Evolutionary conservation across 2,888 invertebrate species (phyloP).

Genomic region (Trachelus stipa): DNA sequence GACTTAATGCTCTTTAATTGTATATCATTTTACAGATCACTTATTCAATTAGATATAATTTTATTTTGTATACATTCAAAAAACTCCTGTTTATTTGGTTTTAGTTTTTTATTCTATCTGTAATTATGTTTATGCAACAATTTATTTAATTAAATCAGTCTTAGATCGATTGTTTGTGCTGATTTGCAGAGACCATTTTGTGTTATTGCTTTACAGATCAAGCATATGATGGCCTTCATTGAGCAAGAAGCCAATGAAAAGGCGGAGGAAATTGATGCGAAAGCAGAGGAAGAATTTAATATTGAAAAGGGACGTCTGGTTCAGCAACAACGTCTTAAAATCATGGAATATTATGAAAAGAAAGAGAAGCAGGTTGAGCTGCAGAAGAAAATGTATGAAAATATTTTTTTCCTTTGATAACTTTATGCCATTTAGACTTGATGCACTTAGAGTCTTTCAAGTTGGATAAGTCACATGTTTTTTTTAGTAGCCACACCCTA

Average conservation of each 20-base stretch:
- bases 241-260: constrained; percentile 99
- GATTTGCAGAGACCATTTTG: not conserved
- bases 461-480: not conserved
- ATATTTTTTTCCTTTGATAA: constrained; percentile 21
- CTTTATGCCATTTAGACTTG: not conserved
- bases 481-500: not conserved
- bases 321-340: constrained; percentile 98
- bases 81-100: not conserved
- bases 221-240: constrained; percentile 99
- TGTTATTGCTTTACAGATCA: constrained; percentile 78
- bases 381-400: constrained; percentile 94
- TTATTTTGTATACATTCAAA: not conserved
- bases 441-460: not conserved
- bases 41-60: not conserved
- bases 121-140: not conserved
- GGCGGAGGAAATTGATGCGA: constrained; percentile 99
- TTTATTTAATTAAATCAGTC: not conserved
- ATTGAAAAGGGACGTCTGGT: constrained; percentile 99
- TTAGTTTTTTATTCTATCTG: not conserved
- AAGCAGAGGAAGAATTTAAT: constrained; percentile 99
- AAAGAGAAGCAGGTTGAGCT: constrained; percentile 99
- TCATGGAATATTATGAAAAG: constrained; percentile 99
- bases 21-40: not conserved
- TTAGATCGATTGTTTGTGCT: not conserved
- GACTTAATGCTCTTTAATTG: not conserved